Conservation (phyloP, 2,888 invertebrate genomes). For the Mimachlamys varia region DNA sequence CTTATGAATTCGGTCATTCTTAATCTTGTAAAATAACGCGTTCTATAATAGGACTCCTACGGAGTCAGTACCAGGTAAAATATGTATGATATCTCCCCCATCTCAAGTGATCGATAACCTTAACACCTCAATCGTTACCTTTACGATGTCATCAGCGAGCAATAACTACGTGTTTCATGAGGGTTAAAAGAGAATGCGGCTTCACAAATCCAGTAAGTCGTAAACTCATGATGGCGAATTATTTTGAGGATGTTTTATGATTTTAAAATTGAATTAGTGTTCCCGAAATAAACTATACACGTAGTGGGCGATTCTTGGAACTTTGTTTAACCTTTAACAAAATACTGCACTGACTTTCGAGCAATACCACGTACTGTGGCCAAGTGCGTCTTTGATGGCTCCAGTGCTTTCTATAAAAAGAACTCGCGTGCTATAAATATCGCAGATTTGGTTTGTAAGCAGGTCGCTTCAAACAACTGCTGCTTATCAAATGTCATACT, state of each 20-base stretch:
- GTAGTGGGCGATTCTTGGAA: neutral
- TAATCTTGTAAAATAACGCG: too few relatives aligned
- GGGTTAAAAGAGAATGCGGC: neutral
- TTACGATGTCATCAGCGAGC: neutral
- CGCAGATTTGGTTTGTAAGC: neutral
- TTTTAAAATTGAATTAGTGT: neutral
- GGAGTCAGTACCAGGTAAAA: too few relatives aligned
- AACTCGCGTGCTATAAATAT: neutral
- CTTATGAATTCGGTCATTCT: too few relatives aligned
- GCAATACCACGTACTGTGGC: neutral
- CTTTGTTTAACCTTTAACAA: neutral
- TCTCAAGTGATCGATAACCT: too few relatives aligned
- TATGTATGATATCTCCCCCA: too few relatives aligned
- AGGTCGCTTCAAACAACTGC: neutral
- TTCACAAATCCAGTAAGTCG: neutral
- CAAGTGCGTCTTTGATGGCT: neutral
- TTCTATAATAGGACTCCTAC: too few relatives aligned
- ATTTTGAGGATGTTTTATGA: neutral
- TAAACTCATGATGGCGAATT: neutral
- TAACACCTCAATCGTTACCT: too few relatives aligned
- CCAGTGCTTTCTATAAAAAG: neutral
- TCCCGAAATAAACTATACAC: neutral
- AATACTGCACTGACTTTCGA: neutral
- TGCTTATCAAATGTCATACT: too few relatives aligned
- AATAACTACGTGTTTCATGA: neutral